These are phyloP conservation scores for Drosophila formosana DNA, from an alignment of 2,888 invertebrate genomes.

Conservation along the genomic window DNA sequence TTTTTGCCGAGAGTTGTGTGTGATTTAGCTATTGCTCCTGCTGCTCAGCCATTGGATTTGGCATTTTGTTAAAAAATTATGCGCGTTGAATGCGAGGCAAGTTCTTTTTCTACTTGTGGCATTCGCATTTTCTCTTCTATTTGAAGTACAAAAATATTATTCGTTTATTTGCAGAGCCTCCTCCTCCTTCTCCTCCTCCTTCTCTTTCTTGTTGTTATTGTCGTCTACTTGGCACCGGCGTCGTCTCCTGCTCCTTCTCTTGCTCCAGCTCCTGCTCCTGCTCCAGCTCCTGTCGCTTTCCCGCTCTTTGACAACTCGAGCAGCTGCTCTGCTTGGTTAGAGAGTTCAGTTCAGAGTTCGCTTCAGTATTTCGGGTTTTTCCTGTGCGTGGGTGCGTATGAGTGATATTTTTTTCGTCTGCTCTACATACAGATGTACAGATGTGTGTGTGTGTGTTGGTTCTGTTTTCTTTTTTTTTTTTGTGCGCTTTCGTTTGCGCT, in stretches of 20 bases:
- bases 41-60: conserved; percentile 9
- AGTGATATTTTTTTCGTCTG: conserved; percentile 66
- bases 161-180: conserved; percentile 69
- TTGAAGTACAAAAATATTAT: conserved; percentile 70
- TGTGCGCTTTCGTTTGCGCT: conserved; percentile 51
- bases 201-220: conserved; percentile 33
- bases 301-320: background rate
- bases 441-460: conserved; percentile 2
- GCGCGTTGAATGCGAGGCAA: conserved; percentile 17
- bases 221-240: conserved; percentile 71
- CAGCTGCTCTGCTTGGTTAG: conserved; percentile 46
- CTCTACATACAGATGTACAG: conserved; percentile 3
- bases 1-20: conserved; percentile 36
- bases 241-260: conserved; percentile 34
- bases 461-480: no score
- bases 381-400: conserved; percentile 78
- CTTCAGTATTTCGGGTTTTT: background rate
- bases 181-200: conserved; percentile 10
- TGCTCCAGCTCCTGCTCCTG: background rate
- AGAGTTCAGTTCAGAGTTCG: background rate
- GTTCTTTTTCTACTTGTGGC: conserved; percentile 12
- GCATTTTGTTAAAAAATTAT: conserved; percentile 32
- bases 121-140: conserved; percentile 28
- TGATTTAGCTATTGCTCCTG: conserved; percentile 1
- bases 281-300: no score